These are phyloP conservation scores for Zygaena filipendulae DNA, from an alignment of 2,888 invertebrate species.

Conservation along the genomic window DNA sequence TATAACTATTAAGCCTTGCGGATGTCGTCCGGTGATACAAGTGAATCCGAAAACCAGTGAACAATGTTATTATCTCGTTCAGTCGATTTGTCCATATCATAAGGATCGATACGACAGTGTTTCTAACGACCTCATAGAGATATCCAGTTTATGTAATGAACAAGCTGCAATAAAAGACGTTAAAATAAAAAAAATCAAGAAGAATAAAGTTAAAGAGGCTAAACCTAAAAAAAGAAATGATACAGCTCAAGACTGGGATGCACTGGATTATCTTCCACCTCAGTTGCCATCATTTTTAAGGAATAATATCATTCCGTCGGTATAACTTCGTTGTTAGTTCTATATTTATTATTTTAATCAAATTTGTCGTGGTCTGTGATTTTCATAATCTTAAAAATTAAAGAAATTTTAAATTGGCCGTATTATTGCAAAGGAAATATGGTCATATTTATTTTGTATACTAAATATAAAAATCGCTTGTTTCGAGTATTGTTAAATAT, in stretches of 20 bases:
- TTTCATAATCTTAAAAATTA: too few relatives aligned
- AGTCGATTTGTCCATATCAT: conserved; percentile 21
- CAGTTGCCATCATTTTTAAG: conserved; percentile 39
- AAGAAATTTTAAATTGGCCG: too few relatives aligned
- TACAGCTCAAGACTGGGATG: conserved; percentile 26
- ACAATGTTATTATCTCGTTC: conserved; percentile 21
- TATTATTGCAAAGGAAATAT: too few relatives aligned
- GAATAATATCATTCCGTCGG: too few relatives aligned
- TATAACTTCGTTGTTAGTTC: too few relatives aligned
- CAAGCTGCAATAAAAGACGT: conserved; percentile 1
- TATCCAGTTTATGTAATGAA: conserved; percentile 20
- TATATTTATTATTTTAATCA: too few relatives aligned
- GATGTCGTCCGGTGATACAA: conserved; percentile 10
- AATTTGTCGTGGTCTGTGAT: too few relatives aligned
- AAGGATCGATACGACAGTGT: conserved; percentile 20
- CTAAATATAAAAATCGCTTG: too few relatives aligned
- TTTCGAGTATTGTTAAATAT: too few relatives aligned
- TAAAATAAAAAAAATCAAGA: neutral
- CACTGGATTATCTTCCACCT: conserved; percentile 32
- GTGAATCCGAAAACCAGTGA: conserved; percentile 15
- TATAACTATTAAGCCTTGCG: conserved; percentile 24
- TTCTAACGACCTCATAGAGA: conserved; percentile 25
- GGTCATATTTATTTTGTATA: too few relatives aligned
- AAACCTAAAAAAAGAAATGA: neutral
- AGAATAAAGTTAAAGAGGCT: neutral